These are phyloP conservation scores for Pelobates fuscus DNA, from an alignment of 2,113 vertebrate genomes.

Conservation along the genomic window DNA sequence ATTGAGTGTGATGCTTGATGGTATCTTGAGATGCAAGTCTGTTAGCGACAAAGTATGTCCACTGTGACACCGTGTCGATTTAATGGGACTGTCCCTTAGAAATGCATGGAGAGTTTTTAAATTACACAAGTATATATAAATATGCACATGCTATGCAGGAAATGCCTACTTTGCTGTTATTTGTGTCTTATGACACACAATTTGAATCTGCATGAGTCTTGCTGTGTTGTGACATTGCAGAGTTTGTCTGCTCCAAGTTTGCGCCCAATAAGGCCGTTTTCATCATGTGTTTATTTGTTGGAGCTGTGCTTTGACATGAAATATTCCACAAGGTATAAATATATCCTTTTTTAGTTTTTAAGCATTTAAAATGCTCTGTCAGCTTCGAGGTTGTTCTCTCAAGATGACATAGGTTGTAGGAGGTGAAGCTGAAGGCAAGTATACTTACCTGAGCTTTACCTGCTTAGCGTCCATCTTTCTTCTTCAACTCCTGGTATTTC, in stretches of 20 bases:
- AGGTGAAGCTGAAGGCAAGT: no score
- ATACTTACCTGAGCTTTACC: no score
- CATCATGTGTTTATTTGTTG: background rate
- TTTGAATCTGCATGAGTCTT: constrained; percentile 28
- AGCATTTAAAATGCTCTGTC: no score
- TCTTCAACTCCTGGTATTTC: no score
- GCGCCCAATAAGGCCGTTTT: background rate
- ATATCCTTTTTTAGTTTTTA: no score
- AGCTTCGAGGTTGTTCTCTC: no score
- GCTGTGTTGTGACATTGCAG: background rate
- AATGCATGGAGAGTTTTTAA: constrained; percentile 65
- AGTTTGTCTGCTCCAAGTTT: background rate
- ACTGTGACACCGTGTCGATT: background rate
- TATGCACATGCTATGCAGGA: background rate
- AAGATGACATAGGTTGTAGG: no score
- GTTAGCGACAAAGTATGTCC: no score
- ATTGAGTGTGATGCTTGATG: no score
- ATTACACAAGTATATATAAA: background rate
- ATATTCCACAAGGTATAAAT: no score
- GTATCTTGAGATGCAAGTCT: no score
- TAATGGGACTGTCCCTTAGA: constrained; percentile 53
- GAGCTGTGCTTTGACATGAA: background rate
- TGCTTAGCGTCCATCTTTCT: no score
- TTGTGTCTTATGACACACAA: background rate
- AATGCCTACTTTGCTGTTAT: background rate